Evolutionary conservation across 37 sponge, comb jelly and placozoan species (phyloP).

Genomic region (Halisarca cf. caerulea): DNA sequence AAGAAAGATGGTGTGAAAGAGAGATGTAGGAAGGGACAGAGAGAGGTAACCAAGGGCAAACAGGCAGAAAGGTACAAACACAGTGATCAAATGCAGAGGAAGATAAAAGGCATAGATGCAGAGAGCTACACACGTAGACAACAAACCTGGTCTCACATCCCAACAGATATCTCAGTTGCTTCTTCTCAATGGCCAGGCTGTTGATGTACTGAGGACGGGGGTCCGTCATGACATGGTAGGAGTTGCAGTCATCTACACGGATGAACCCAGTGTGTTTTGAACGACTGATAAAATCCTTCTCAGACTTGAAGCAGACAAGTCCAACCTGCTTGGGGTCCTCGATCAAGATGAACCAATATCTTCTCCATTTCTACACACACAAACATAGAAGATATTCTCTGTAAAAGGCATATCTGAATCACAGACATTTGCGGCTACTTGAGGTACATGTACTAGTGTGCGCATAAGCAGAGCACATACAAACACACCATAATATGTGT

Average conservation of each 20-base stretch:
- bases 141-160: slow-evolving; percentile 64
- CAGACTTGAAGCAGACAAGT: slow-evolving; percentile 61
- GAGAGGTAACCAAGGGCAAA: too few species aligned
- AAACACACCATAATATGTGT: too few species aligned
- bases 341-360: slow-evolving; percentile 78
- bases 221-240: slow-evolving; percentile 54
- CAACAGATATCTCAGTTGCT: slow-evolving; percentile 15
- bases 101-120: background rate
- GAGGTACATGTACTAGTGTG: too few species aligned
- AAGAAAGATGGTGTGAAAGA: too few species aligned
- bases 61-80: background rate
- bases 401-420: too few species aligned
- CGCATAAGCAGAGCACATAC: too few species aligned
- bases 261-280: slow-evolving; percentile 69
- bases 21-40: too few species aligned
- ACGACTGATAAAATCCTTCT: slow-evolving; percentile 55
- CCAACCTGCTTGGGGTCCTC: slow-evolving; percentile 59
- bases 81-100: background rate
- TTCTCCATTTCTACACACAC: slow-evolving; percentile 33
- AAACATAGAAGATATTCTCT: too few species aligned
- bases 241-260: slow-evolving; percentile 48
- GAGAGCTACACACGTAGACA: too few species aligned
- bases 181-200: slow-evolving; percentile 2
- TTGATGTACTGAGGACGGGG: slow-evolving; percentile 7
- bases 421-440: too few species aligned